These are phyloP conservation scores for Coleophora deauratella DNA, from an alignment of 2,888 invertebrate species.

Conservation along the genomic window DNA sequence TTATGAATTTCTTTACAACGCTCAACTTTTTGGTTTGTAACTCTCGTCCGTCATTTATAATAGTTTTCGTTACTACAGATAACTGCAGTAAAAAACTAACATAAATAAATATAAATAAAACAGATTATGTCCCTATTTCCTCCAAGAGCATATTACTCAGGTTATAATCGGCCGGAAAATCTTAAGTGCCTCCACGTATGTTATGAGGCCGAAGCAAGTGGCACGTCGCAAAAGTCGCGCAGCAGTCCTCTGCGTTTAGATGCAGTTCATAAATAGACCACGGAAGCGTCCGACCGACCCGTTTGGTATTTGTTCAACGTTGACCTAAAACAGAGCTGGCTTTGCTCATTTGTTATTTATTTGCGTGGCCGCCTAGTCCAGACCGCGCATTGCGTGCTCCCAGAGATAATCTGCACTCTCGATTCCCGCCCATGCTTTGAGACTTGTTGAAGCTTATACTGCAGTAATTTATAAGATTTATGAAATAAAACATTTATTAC, in stretches of 20 bases:
- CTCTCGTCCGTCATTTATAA: no score
- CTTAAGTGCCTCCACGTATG: neutral
- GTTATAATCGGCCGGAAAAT: neutral
- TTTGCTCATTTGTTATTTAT: conserved; percentile 72
- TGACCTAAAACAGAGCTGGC: conserved; percentile 73
- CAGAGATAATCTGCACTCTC: no score
- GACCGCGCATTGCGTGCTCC: neutral
- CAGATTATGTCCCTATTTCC: no score
- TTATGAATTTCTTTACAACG: no score
- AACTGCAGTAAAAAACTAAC: no score
- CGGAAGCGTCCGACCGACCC: conserved; percentile 71
- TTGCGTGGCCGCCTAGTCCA: conserved; percentile 51
- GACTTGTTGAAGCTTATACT: no score
- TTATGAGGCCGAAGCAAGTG: conserved; percentile 6
- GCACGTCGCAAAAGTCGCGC: conserved; percentile 47
- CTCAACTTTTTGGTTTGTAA: no score
- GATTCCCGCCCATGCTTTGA: no score
- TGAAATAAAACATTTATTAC: no score
- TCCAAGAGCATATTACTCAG: neutral
- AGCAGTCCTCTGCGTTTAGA: conserved; percentile 52
- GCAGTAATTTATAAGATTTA: no score
- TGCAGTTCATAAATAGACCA: conserved; percentile 69
- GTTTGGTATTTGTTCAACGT: conserved; percentile 74
- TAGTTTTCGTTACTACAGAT: no score
- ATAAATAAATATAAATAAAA: no score